A percentile compares a stretch with the other conserved stretches of the same genome.
Evolutionary conservation across 2,888 invertebrate species (phyloP).

Genomic region (Digitonthophagus gazella): DNA sequence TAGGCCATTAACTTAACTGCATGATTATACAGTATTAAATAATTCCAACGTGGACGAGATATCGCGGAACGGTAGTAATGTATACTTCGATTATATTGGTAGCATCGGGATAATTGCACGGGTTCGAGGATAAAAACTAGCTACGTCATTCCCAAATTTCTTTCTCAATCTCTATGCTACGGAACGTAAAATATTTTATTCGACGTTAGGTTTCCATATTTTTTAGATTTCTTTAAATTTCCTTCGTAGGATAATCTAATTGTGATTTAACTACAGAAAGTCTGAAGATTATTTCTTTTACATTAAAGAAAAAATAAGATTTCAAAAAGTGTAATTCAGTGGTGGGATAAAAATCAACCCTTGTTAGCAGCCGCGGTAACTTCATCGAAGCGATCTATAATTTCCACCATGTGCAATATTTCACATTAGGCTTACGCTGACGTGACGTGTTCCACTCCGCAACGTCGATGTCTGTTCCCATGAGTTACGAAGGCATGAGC

Average conservation of each 20-base stretch:
- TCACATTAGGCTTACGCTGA: not conserved
- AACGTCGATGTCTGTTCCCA: not conserved
- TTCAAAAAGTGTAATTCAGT: too few species aligned
- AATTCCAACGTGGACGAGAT: not conserved
- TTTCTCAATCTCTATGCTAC: too few species aligned
- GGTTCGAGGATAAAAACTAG: not conserved
- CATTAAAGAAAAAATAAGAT: too few species aligned
- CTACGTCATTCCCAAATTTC: not conserved
- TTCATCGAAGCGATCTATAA: too few species aligned
- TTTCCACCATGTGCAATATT: not conserved
- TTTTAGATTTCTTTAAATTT: too few species aligned
- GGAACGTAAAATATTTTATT: too few species aligned
- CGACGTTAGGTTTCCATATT: too few species aligned
- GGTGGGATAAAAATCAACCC: too few species aligned
- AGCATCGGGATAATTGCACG: not conserved
- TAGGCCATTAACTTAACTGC: not conserved
- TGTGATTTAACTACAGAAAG: too few species aligned
- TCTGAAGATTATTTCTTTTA: too few species aligned
- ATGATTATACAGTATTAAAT: not conserved
- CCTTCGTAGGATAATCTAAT: too few species aligned
- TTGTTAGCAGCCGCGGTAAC: too few species aligned
- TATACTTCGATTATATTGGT: not conserved
- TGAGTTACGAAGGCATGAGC: not conserved
- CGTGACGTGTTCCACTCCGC: not conserved
- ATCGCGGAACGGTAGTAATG: not conserved